Base-by-base conservation (phyloP, 2,113 vertebrate species). In the Pterocles orientalis region DNA sequence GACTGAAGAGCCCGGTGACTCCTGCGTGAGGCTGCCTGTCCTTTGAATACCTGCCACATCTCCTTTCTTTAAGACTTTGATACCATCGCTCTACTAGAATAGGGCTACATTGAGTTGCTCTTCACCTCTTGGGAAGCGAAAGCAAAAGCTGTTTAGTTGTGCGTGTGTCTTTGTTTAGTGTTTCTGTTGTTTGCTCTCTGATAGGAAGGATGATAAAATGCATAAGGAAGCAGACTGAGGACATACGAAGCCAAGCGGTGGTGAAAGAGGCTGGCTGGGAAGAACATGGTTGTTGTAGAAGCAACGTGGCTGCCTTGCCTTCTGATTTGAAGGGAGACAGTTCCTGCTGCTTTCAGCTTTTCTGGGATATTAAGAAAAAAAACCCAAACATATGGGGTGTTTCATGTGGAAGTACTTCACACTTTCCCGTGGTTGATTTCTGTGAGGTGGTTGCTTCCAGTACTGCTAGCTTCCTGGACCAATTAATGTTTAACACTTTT, bases 261-360 rank as follows among this genome's bases (percentile, higher is more conserved):
- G 10, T 50, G 83, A n/a, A 45, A 25, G 82, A 86, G 28, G 19
- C 61, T 86, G 85, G 8, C 39, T 84, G 80, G 51, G 58, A 72
- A 87, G 70, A 84, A 56, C 1, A 1, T 53, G 7, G 0, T 31
- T 85, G 9, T 79, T 65, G 54, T 3, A 0, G 2, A 54, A 66
- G 47, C 7, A 7, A 14, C 1, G 5, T n/a, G 80, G 47, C 56
- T 75, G 72, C 53, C 31, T 65, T 61, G 31, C 41, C 53, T 76
- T 70, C 33, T 83, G 58, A 7, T 77, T 39, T 45, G 54, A 69
- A 58, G n/a, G 58, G 47, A 64, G 79, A 13, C 1, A 0, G 3
- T 45, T 81, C 68, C 76, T 0, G 1, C 64, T 86, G 72, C 48
- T 81, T 84, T 78, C 53, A 62, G 18, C 34, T 68, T 0, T 57